Evolutionary conservation across 2,113 vertebrate genomes (phyloP), one percentile per base, ranked within the genome.

Genomic region (Mobula hypostoma): DNA sequence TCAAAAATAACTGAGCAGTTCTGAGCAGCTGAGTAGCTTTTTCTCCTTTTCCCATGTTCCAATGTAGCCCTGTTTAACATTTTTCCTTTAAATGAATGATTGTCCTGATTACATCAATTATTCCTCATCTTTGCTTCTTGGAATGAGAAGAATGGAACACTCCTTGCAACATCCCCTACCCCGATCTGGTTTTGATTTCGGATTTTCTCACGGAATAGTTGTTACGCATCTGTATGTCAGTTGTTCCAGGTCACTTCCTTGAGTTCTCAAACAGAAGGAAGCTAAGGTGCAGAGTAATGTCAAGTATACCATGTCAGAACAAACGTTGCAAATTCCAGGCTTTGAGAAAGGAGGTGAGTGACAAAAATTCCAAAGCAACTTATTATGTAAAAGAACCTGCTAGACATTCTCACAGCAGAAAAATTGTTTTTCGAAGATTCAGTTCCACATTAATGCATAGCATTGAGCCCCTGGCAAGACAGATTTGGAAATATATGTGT

Each of bases 221-320:
- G 74, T 77, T 94, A 76, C 1, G 24, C 74, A 76, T 56, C 74
- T 77, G 94, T 95, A 96, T 95, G 94, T 96, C 96, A 96, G 95
- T 97, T 97, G 95, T 97, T 97, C 95, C 96, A 95, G 96, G 96
- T 97, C 96, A 96, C 95, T 96, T 97, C 95, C 97, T 96, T 96
- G 96, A 95, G 96, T 96, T 95, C 95, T 96, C 95, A 96, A 96
- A 97, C 96, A 95, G 96, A 96, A 96, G 96, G 95, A 97, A 97
- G 96, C 96, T 95, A 80, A 95, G 95, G 96, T 96, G 96, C 96
- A 95, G 96, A 96, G 96, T 95, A 95, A 95, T 97, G 96, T 97
- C 96, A 97, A 97, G 97, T 96, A 96, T 95, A 95, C 96, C 95
- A 96, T 95, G 95, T 96, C 96, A 95, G 95, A 95, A 95, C 96